Percentiles rank a stretch among this genome's conserved stretches.
Conservation (phyloP, 2,888 invertebrate genomes). For the Lycocerus yunnanus region DNA sequence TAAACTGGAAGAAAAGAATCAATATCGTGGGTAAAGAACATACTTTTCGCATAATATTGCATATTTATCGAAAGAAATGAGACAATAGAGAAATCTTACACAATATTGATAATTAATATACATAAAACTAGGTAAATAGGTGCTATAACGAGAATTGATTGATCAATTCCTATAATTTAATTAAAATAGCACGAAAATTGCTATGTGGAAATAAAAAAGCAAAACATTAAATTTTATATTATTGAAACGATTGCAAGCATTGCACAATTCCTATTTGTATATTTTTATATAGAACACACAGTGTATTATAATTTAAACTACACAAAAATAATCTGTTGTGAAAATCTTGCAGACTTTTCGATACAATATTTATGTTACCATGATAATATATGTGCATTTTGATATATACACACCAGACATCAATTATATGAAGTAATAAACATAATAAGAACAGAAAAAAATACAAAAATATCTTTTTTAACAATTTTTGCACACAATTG, state of each 20-base stretch:
- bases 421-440: neutral
- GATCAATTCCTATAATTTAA: neutral
- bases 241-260: neutral
- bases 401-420: neutral
- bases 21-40: no score
- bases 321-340: conserved; percentile 3
- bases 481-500: neutral
- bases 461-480: neutral
- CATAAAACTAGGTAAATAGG: neutral
- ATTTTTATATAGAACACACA: neutral
- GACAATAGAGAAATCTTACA: no score
- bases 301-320: neutral
- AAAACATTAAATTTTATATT: neutral
- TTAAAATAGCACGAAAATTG: neutral
- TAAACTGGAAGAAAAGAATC: no score
- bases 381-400: conserved; percentile 1
- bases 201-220: neutral
- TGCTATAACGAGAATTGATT: neutral
- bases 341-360: conserved; percentile 2
- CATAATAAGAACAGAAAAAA: neutral
- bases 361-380: neutral
- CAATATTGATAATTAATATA: no score
- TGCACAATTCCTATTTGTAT: neutral
- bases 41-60: no score
- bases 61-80: no score